Evolutionary conservation across 2,113 vertebrate genomes (phyloP).

Genomic region (Centropus unirufus): DNA sequence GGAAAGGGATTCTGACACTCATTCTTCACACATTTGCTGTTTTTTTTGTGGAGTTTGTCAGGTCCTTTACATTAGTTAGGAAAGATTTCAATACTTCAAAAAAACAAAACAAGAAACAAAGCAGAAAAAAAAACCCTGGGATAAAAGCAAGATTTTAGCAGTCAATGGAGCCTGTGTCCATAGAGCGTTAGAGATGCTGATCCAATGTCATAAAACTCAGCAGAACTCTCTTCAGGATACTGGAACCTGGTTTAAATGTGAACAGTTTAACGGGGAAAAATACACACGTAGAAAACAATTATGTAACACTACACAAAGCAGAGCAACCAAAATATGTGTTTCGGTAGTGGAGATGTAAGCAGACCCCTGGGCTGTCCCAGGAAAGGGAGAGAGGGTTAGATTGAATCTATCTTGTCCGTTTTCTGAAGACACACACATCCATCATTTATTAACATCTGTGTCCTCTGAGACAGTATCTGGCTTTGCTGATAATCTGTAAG

Average conservation of each 20-base stretch:
- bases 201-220: not conserved
- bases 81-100: not conserved
- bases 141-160: not conserved
- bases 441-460: not conserved
- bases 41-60: not conserved
- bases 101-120: not conserved
- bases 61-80: not conserved
- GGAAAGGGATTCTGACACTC: not conserved
- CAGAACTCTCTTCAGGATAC: not conserved
- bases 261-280: not conserved
- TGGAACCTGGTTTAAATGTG: not conserved
- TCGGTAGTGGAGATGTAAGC: not conserved
- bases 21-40: accelerated
- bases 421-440: not conserved
- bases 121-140: accelerated
- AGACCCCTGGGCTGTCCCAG: not conserved
- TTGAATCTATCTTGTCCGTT: not conserved
- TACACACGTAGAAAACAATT: not conserved
- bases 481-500: slow-evolving; percentile 16
- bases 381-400: not conserved
- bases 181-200: not conserved
- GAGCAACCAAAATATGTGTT: not conserved
- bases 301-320: not conserved
- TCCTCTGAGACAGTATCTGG: not conserved
- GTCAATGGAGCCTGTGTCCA: not conserved